Evolutionary conservation across 2,797 vertebrate genomes (phyloP), one percentile per base, ranked within the genome.

Genomic region (Myoxocephalus aenaeus): DNA sequence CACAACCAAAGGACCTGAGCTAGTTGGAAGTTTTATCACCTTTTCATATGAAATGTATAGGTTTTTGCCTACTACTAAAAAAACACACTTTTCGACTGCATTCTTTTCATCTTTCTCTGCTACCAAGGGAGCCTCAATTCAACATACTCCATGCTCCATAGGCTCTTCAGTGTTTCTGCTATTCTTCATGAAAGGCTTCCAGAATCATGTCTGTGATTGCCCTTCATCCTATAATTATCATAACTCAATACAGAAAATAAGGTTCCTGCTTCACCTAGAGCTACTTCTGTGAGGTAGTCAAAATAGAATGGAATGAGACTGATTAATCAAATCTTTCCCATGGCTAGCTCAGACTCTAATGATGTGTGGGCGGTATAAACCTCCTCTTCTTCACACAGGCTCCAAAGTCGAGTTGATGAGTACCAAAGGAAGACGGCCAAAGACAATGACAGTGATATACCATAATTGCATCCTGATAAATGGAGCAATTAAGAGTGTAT

Each of bases 391-490:
- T 75, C 76, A 75, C 15, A 56, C 64, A 73, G 53, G 50, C 58
- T 75, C 38, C 50, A 58, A 69, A 65, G 72, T 81, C 53, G 29
- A 85, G 65, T 42, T 44, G 69, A 68, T 65, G 57, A 85, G 64
- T 25, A 46, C 51, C 59, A 64, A 71, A 67, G 65, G 75, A 69
- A 58, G 50, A 82, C 7, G n/a, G 70, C 67, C 59, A 56, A 29
- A 73, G 86, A 74, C 65, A 70, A 50, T 64, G 69, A 85, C 79
- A 80, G 77, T 83, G 77, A 85, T 80, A 54, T 72, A 65, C 62
- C 58, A 63, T 88, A 85, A 90, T 85, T 89, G 72, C 75, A 54
- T 77, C 51, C 67, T 83, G 80, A 90, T 89, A 83, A 91, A 90
- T 73, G 77, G 29, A 51, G 65, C 66, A 79, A 81, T 87, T 89